These are phyloP conservation scores for Vulpes ferrilata DNA, from an alignment of 2,113 vertebrate species.

Conservation along the genomic window DNA sequence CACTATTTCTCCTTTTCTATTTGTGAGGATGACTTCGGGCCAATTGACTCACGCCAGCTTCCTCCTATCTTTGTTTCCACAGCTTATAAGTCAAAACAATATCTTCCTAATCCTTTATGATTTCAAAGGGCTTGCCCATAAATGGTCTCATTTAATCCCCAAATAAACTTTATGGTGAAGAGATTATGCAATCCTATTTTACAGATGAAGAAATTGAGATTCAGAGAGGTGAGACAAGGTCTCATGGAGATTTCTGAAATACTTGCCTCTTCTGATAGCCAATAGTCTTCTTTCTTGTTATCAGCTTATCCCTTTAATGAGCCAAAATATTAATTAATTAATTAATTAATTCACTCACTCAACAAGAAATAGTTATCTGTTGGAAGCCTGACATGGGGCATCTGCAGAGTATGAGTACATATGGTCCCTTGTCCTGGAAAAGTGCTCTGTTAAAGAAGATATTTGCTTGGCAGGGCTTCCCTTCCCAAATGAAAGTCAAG, in stretches of 20 bases:
- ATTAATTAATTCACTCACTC: neutral
- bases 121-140: neutral
- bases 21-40: neutral
- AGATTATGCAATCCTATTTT: neutral
- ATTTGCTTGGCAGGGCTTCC: neutral
- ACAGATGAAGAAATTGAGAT: neutral
- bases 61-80: conserved; percentile 31
- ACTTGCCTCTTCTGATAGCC: neutral
- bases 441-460: neutral
- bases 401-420: accelerated
- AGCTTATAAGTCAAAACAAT: neutral
- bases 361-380: neutral
- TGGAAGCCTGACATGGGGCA: neutral
- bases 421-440: neutral
- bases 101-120: neutral
- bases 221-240: neutral
- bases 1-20: conserved; percentile 76
- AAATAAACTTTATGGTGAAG: neutral
- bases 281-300: neutral
- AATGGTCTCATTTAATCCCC: neutral
- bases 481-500: neutral
- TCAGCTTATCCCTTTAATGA: neutral
- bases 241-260: conserved; percentile 19
- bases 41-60: neutral
- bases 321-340: neutral